Evolutionary conservation across 1,140 invertebrate genomes (phyloP).

Genomic region (Lepidostoma basale): DNA sequence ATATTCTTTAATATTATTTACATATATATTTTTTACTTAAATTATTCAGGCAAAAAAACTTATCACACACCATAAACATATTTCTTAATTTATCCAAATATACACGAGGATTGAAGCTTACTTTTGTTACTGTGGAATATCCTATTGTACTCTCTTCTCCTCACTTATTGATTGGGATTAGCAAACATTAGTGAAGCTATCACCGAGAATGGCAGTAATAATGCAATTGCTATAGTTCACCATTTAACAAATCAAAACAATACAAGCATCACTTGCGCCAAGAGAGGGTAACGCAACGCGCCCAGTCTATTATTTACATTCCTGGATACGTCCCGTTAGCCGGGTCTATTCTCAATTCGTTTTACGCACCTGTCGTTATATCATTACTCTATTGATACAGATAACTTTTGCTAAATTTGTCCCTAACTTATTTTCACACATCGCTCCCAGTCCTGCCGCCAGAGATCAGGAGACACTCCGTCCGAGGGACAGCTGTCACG

Average conservation of each 20-base stretch:
- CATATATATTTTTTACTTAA: slow-evolving; percentile 45
- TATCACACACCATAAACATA: slow-evolving; percentile 46
- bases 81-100: slow-evolving; percentile 24
- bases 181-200: no score
- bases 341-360: slow-evolving; percentile 23
- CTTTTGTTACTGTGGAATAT: slow-evolving; percentile 5
- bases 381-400: slow-evolving; percentile 21
- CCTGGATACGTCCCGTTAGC: slow-evolving; percentile 1
- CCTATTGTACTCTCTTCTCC: not conserved
- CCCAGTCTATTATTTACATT: not conserved
- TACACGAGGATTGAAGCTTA: slow-evolving; percentile 24
- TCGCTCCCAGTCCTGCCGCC: slow-evolving; percentile 9
- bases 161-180: not conserved
- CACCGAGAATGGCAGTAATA: no score
- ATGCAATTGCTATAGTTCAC: no score
- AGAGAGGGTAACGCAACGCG: no score
- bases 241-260: no score
- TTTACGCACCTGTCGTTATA: slow-evolving; percentile 28
- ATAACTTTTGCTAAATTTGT: slow-evolving; percentile 33
- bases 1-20: slow-evolving; percentile 45
- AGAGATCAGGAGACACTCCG: not conserved
- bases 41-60: slow-evolving; percentile 47
- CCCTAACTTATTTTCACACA: slow-evolving; percentile 17
- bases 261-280: no score
- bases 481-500: no score